A percentile compares a stretch with the other conserved stretches of the same genome.
Conservation (phyloP, 2,888 invertebrate genomes). For the Dastarcus helophoroides region DNA sequence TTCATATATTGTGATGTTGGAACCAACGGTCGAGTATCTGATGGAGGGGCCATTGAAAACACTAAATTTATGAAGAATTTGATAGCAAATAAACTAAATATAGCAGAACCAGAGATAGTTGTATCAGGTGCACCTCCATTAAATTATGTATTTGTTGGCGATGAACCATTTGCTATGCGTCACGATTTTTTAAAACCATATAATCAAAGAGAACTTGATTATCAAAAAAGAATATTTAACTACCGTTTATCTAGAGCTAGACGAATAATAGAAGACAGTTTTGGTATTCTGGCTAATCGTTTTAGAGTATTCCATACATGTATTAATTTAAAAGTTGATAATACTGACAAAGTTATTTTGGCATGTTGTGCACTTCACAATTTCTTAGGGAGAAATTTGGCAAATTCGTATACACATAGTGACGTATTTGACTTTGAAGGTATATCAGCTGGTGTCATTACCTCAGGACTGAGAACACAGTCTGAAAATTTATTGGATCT, state of each 20-base stretch:
- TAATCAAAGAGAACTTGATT: conserved; percentile 8
- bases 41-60: conserved; percentile 18
- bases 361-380: conserved; percentile 13
- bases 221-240: conserved; percentile 14
- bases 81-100: conserved; percentile 10
- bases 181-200: conserved; percentile 16
- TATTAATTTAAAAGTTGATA: conserved; percentile 6
- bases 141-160: conserved; percentile 16
- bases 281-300: conserved; percentile 11
- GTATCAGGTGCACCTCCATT: conserved; percentile 6
- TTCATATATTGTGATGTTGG: conserved; percentile 13
- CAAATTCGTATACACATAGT: conserved; percentile 10
- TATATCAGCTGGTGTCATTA: conserved; percentile 10
- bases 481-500: conserved; percentile 10
- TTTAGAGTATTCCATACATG: conserved; percentile 5
- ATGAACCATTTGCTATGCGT: conserved; percentile 16
- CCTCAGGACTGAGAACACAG: conserved; percentile 8
- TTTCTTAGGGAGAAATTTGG: conserved; percentile 11
- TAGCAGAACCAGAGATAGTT: conserved; percentile 11
- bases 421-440: conserved; percentile 6
- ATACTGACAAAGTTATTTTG: conserved; percentile 7
- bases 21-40: conserved; percentile 16
- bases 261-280: conserved; percentile 13
- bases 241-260: conserved; percentile 13
- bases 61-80: conserved; percentile 12